Percentiles rank a stretch among this genome's conserved stretches.
Evolutionary conservation across 2,113 vertebrate genomes (phyloP).

Genomic region (Dissostichus mawsoni): DNA sequence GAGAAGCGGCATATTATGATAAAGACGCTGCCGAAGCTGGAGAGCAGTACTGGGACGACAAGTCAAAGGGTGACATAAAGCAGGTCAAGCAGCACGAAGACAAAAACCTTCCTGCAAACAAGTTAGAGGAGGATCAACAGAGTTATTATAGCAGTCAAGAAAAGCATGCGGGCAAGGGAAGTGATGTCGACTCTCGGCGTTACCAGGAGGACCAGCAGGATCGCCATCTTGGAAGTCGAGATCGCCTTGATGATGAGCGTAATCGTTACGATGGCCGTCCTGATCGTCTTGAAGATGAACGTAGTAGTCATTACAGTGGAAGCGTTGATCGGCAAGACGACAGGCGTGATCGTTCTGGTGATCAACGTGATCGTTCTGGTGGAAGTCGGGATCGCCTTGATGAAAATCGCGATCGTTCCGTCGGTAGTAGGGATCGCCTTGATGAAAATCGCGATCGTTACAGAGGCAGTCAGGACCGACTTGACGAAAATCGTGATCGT

Average conservation of each 20-base stretch:
- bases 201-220: conserved; percentile 35
- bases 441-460: conserved; percentile 40
- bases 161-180: conserved; percentile 29
- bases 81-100: conserved; percentile 14
- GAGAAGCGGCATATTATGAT: conserved; percentile 64
- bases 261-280: not conserved
- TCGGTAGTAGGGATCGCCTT: conserved; percentile 35
- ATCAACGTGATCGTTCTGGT: not conserved
- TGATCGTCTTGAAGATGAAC: no score
- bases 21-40: conserved; percentile 40
- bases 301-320: conserved; percentile 7
- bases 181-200: conserved; percentile 39
- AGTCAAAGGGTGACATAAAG: conserved; percentile 25
- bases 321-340: conserved; percentile 50
- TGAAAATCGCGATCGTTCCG: not conserved
- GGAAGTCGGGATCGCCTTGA: conserved; percentile 44
- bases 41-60: conserved; percentile 61
- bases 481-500: not conserved
- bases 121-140: conserved; percentile 52
- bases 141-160: conserved; percentile 45
- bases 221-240: conserved; percentile 23
- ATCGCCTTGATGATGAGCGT: conserved; percentile 44
- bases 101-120: conserved; percentile 17
- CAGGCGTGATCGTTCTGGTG: not conserved
- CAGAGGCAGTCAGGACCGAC: conserved; percentile 22